A percentile compares a stretch with the other conserved stretches of the same genome.
Evolutionary conservation across 30 jellyfish, hydroid and myxozoan species (phyloP).

Genomic region (Aurelia coerulea): DNA sequence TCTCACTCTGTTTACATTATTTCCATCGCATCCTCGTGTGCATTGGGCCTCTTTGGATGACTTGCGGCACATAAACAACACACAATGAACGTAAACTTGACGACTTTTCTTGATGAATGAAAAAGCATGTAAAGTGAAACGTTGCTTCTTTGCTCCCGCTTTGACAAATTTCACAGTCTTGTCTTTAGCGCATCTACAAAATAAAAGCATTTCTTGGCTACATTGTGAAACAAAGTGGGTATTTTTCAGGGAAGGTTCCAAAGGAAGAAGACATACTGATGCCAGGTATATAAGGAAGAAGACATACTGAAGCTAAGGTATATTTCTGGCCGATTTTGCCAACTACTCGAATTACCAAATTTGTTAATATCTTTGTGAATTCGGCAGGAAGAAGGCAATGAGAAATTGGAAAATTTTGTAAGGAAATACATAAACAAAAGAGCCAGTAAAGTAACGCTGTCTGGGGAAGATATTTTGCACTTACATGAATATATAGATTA

Average conservation of each 20-base stretch:
- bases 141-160: slow-evolving; percentile 6
- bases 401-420: no score
- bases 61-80: slow-evolving; percentile 34
- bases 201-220: background rate
- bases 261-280: background rate
- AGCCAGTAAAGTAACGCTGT: no score
- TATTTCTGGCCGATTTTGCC: no score
- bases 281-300: no score
- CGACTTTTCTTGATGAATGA: slow-evolving; percentile 23
- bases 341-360: no score
- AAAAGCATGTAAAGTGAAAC: slow-evolving; percentile 44
- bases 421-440: no score
- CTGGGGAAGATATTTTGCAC: no score
- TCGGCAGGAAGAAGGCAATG: no score
- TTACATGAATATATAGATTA: no score
- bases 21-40: slow-evolving; percentile 37
- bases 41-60: slow-evolving; percentile 49
- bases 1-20: slow-evolving; percentile 30
- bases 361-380: no score
- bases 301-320: no score
- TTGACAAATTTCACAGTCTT: slow-evolving; percentile 19
- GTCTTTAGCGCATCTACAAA: slow-evolving; percentile 52
- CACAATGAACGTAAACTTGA: slow-evolving; percentile 53
- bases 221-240: background rate
- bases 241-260: background rate